Conservation (phyloP, 2,113 vertebrate species). For the Rhinolophus sinicus region DNA sequence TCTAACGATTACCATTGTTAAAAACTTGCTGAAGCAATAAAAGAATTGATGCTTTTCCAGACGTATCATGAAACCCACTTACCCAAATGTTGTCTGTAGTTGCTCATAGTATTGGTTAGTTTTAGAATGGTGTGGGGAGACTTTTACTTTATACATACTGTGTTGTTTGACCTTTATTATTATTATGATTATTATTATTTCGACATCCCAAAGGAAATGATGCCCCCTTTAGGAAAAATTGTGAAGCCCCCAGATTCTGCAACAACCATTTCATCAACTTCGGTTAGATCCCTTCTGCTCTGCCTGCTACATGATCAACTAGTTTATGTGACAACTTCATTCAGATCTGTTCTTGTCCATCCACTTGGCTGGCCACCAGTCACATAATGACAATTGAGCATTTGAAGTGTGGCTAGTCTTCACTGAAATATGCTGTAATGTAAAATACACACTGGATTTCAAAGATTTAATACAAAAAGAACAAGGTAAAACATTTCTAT, state of each 20-base stretch:
- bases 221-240: neutral
- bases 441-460: neutral
- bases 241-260: neutral
- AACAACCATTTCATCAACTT: neutral
- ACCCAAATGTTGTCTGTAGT: neutral
- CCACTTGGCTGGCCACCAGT: neutral
- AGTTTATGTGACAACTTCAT: neutral
- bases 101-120: neutral
- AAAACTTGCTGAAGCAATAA: neutral
- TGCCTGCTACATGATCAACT: neutral
- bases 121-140: neutral
- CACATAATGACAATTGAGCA: neutral
- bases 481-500: neutral
- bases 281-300: neutral
- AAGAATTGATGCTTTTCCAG: neutral
- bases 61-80: neutral
- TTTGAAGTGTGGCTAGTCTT: neutral
- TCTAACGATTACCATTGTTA: neutral
- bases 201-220: neutral
- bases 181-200: neutral
- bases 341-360: neutral
- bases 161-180: neutral
- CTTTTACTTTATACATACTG: neutral
- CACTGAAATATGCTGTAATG: neutral
- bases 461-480: neutral